A percentile compares a stretch with the other conserved stretches of the same genome.
Conservation (phyloP, 2,113 vertebrate genomes). For the Lepus americanus region DNA sequence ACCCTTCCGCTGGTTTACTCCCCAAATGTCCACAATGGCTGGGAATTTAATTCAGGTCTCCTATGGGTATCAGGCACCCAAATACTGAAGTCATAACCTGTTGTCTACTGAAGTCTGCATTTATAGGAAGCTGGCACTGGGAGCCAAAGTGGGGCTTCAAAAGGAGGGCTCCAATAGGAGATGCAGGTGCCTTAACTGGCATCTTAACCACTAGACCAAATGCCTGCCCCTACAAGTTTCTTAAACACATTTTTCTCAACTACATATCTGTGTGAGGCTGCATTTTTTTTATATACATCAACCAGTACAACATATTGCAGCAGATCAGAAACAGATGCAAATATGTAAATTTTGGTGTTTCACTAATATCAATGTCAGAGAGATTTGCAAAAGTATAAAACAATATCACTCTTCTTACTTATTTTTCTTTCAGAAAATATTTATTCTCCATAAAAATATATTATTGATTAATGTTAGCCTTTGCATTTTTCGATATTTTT, state of each 20-base stretch:
- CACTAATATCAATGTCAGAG: neutral
- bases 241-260: neutral
- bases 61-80: no score
- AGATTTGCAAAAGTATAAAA: neutral
- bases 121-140: no score
- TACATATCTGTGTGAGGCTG: neutral
- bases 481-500: neutral
- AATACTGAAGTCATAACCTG: no score
- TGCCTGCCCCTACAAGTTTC: no score
- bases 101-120: no score
- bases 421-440: neutral
- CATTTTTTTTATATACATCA: constrained; percentile 1
- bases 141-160: no score
- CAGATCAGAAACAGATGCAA: neutral
- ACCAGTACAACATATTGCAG: neutral
- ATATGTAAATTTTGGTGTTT: neutral
- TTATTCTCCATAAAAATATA: neutral
- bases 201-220: no score
- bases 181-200: no score
- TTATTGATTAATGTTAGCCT: neutral
- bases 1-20: no score
- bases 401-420: neutral
- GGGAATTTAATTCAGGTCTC: no score
- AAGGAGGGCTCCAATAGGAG: no score
- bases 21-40: no score